Conservation (phyloP, 2,113 vertebrate genomes). For the Probosciger aterrimus region DNA sequence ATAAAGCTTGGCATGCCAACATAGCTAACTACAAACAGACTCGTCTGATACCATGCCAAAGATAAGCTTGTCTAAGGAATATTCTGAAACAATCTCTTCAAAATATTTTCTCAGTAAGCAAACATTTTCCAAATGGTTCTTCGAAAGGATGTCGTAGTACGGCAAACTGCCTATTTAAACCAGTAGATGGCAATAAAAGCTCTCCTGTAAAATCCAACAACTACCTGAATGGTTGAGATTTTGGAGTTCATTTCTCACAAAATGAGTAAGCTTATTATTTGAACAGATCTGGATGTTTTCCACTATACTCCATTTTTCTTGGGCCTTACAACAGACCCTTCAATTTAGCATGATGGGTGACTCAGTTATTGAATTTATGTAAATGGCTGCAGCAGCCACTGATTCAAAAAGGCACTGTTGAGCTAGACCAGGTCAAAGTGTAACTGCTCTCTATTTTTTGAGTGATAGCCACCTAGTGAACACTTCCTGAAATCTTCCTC, state of each 20-base stretch:
- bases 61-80: slow-evolving; percentile 54
- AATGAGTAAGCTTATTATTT: neutral
- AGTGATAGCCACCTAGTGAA: neutral
- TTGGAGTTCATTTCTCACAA: neutral
- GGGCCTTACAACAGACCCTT: neutral
- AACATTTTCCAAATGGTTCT: slow-evolving; percentile 38
- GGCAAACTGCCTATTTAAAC: neutral
- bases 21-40: slow-evolving; percentile 12
- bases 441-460: neutral
- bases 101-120: slow-evolving; percentile 64
- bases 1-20: slow-evolving; percentile 32
- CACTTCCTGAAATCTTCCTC: neutral
- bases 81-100: slow-evolving; percentile 42
- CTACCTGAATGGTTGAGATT: neutral
- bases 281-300: neutral
- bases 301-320: neutral
- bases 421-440: neutral
- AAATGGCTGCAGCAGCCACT: neutral
- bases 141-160: neutral
- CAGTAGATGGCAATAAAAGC: slow-evolving; percentile 65
- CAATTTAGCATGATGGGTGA: neutral
- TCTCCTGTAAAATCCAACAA: neutral
- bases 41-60: slow-evolving; percentile 39
- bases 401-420: neutral
- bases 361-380: neutral